A percentile compares a stretch with the other conserved stretches of the same genome.
These are phyloP conservation scores for Drosophila mercatorum DNA, from an alignment of 2,888 invertebrate species.

Conservation along the genomic window DNA sequence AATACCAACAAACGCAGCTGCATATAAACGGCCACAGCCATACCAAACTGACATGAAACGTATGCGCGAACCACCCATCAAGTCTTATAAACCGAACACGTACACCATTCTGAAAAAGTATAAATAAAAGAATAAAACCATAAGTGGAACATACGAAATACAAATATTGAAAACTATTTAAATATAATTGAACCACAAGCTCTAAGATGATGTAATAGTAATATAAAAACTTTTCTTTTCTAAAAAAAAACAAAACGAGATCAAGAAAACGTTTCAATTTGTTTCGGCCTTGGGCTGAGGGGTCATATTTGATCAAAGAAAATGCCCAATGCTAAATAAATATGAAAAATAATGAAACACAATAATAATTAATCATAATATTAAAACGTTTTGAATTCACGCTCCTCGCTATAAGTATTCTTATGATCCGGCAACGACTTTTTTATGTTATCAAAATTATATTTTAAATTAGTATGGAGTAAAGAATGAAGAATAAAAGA, in stretches of 20 bases:
- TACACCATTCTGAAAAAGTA: conserved; percentile 80
- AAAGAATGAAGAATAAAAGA: conserved; percentile 17
- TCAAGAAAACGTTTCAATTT: conserved; percentile 39
- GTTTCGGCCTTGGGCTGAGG: conserved; percentile 30
- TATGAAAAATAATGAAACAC: conserved; percentile 30
- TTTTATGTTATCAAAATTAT: conserved; percentile 30
- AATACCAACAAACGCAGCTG: conserved; percentile 76
- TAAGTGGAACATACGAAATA: conserved; percentile 20
- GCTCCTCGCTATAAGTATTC: conserved; percentile 28
- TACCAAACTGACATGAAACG: conserved; percentile 82
- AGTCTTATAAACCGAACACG: conserved; percentile 78
- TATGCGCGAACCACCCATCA: conserved; percentile 79
- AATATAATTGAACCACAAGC: conserved; percentile 31
- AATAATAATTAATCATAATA: conserved; percentile 13
- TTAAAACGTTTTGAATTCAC: conserved; percentile 22
- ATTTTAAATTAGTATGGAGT: conserved; percentile 37
- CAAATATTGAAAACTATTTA: conserved; percentile 11
- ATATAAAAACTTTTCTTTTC: conserved; percentile 10
- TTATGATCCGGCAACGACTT: conserved; percentile 4
- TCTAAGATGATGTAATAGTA: conserved; percentile 48
- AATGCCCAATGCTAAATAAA: conserved; percentile 38
- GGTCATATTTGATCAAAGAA: conserved; percentile 4
- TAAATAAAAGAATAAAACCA: conserved; percentile 55
- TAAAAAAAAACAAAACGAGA: conserved; percentile 3
- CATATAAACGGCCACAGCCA: conserved; percentile 79